A percentile compares a stretch with the other conserved stretches of the same genome.
Conservation (phyloP, 2,888 invertebrate genomes). For the Alviniconcha strummeri region DNA sequence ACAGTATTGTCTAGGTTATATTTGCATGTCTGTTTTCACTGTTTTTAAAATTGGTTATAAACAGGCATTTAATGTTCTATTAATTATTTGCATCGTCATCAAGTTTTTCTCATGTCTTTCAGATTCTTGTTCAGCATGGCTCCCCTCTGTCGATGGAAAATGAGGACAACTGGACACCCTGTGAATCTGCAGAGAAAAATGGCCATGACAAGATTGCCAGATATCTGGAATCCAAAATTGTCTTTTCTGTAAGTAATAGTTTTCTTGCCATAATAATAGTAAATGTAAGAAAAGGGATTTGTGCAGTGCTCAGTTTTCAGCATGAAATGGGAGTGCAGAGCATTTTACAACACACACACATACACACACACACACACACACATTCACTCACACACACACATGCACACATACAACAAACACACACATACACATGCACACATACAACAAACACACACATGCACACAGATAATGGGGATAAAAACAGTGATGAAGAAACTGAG, state of each 20-base stretch:
- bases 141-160: slow-evolving; percentile 81
- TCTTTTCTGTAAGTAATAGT: slow-evolving; percentile 76
- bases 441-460: background rate
- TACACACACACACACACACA: too few relatives aligned
- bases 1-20: too few relatives aligned
- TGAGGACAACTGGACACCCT: slow-evolving; percentile 79
- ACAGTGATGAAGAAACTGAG: too few relatives aligned
- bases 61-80: too few relatives aligned
- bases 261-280: background rate
- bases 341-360: too few relatives aligned
- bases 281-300: too few relatives aligned
- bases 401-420: background rate
- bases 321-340: too few relatives aligned
- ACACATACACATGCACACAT: background rate
- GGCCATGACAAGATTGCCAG: slow-evolving; percentile 80
- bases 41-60: too few relatives aligned
- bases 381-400: background rate
- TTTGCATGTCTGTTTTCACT: too few relatives aligned
- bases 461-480: too few relatives aligned
- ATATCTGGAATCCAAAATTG: slow-evolving; percentile 81
- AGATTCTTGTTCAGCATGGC: slow-evolving; percentile 78
- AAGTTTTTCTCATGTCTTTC: slow-evolving; percentile 24
- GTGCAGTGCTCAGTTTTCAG: too few relatives aligned
- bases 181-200: slow-evolving; percentile 80
- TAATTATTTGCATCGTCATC: too few relatives aligned